Percentiles rank a stretch among this genome's conserved stretches.
Conservation (phyloP, 2,797 vertebrate species). For the Sparus aurata region DNA sequence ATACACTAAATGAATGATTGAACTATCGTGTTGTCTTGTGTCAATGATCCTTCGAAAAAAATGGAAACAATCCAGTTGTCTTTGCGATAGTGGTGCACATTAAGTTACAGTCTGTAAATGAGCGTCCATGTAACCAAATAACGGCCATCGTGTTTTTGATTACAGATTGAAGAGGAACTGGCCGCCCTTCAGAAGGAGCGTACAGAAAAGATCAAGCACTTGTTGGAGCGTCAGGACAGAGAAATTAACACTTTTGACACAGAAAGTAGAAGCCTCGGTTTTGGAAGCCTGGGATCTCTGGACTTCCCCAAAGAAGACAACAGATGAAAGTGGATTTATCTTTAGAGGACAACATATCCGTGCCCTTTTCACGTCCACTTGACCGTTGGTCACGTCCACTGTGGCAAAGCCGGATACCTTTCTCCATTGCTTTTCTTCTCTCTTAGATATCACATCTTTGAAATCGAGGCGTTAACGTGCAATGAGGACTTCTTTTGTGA, state of each 20-base stretch:
- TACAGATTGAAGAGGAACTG: slow-evolving; percentile 84
- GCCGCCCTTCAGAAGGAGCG: slow-evolving; percentile 83
- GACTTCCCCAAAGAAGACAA: slow-evolving; percentile 97
- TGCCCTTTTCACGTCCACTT: slow-evolving; percentile 88
- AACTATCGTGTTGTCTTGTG: too few species aligned
- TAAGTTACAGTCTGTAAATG: too few species aligned
- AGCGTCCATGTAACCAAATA: background rate
- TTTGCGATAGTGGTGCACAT: too few species aligned
- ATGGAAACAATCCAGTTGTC: too few species aligned
- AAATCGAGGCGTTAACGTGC: slow-evolving; percentile 86
- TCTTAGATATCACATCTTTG: slow-evolving; percentile 86
- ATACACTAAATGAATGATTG: too few species aligned
- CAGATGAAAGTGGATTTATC: slow-evolving; percentile 92
- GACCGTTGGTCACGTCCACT: slow-evolving; percentile 86
- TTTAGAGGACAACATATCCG: slow-evolving; percentile 87
- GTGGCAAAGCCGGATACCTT: slow-evolving; percentile 83
- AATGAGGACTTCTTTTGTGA: slow-evolving; percentile 88
- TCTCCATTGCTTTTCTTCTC: slow-evolving; percentile 75
- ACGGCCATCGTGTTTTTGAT: background rate
- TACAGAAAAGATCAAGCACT: slow-evolving; percentile 80
- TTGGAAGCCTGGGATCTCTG: slow-evolving; percentile 93
- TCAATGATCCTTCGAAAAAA: too few species aligned
- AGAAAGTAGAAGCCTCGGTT: slow-evolving; percentile 89
- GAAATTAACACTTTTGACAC: slow-evolving; percentile 79
- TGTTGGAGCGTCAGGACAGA: slow-evolving; percentile 83